A percentile compares a stretch with the other conserved stretches of the same genome.
These are phyloP conservation scores for Aspidapion aeneum DNA, from an alignment of 2,888 invertebrate genomes.

Conservation along the genomic window DNA sequence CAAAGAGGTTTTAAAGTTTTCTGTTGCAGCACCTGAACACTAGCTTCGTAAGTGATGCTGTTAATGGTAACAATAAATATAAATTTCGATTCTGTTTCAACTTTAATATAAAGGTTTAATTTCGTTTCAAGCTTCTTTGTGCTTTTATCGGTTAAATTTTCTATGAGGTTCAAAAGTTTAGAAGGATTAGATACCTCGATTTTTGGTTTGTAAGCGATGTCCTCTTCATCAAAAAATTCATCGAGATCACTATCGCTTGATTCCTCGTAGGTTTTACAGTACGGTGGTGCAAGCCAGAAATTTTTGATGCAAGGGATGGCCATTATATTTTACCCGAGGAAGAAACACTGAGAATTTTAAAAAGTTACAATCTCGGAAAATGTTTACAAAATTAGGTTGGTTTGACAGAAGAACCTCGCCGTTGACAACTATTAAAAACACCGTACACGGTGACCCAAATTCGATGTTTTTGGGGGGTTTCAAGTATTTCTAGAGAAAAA, in stretches of 20 bases:
- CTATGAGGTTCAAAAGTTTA: slow-evolving; percentile 54
- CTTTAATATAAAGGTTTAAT: slow-evolving; percentile 52
- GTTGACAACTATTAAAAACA: too few relatives aligned
- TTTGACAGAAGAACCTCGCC: too few relatives aligned
- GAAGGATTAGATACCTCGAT: slow-evolving; percentile 56
- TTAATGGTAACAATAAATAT: slow-evolving; percentile 55
- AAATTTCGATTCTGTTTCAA: slow-evolving; percentile 51
- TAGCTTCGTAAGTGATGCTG: slow-evolving; percentile 55
- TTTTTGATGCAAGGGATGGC: not conserved
- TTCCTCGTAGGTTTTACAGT: not conserved
- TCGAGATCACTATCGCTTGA: not conserved
- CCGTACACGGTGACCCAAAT: too few relatives aligned
- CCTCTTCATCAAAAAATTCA: not conserved
- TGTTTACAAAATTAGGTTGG: too few relatives aligned
- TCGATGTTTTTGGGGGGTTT: too few relatives aligned
- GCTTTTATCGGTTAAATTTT: slow-evolving; percentile 51
- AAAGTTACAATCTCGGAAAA: too few relatives aligned
- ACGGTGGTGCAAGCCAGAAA: not conserved
- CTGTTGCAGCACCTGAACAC: slow-evolving; percentile 57
- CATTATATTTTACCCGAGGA: too few relatives aligned
- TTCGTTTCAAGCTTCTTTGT: slow-evolving; percentile 54
- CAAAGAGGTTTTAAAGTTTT: slow-evolving; percentile 50
- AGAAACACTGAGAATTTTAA: too few relatives aligned
- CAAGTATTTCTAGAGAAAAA: too few relatives aligned
- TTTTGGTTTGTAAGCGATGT: slow-evolving; percentile 21